Evolutionary conservation across 1,140 invertebrate species (phyloP).

Genomic region (Diabrotica undecimpunctata): DNA sequence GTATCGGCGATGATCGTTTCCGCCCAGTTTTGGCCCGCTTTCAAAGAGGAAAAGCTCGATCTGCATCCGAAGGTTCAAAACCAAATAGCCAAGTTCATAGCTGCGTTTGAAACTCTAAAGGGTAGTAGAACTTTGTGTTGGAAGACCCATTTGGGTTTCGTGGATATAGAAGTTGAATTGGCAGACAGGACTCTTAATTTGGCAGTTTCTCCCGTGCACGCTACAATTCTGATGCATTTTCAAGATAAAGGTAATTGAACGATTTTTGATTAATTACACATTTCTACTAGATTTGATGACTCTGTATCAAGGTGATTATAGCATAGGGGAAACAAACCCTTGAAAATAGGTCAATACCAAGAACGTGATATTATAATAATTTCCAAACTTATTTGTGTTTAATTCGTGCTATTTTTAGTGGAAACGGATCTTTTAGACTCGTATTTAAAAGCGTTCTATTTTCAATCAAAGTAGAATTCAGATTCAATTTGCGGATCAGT

Average conservation of each 20-base stretch:
- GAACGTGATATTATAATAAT: no score
- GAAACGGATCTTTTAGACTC: no score
- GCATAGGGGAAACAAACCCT: no score
- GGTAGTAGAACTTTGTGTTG: constrained; percentile 90
- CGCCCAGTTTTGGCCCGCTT: constrained; percentile 97
- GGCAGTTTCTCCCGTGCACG: constrained; percentile 87
- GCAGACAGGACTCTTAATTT: constrained; percentile 77
- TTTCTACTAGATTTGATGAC: not conserved
- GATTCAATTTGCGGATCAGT: no score
- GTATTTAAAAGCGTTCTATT: no score
- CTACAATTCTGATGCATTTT: constrained; percentile 92
- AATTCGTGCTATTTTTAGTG: no score
- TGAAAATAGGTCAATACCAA: no score
- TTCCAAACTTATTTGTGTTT: no score
- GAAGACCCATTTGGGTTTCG: constrained; percentile 89
- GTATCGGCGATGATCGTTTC: constrained; percentile 87
- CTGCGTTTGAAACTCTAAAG: constrained; percentile 89
- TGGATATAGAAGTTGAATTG: constrained; percentile 89
- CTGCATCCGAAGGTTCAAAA: constrained; percentile 76
- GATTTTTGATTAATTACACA: no score
- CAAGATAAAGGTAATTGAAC: constrained; percentile 72
- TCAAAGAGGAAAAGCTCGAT: constrained; percentile 91
- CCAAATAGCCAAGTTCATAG: constrained; percentile 83
- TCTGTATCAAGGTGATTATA: no score
- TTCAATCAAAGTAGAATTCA: no score